Conservation (phyloP, 1,140 invertebrate genomes). For the Heliconius hermathena region DNA sequence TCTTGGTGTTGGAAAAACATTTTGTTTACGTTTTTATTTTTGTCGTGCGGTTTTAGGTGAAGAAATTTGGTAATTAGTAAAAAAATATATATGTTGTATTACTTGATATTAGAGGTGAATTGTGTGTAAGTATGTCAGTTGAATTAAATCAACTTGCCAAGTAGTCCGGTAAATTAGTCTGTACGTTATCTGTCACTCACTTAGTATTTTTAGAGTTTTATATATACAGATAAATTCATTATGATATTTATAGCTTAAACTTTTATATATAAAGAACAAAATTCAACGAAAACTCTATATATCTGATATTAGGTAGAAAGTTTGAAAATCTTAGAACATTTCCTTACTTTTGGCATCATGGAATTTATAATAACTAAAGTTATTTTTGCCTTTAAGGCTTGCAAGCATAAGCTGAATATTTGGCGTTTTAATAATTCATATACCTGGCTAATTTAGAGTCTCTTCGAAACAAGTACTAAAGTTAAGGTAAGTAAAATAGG, state of each 20-base stretch:
- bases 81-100: neutral
- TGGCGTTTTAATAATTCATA: neutral
- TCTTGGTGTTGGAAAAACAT: neutral
- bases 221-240: neutral
- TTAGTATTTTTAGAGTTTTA: no score
- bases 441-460: conserved; percentile 12
- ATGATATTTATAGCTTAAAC: neutral
- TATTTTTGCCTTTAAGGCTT: neutral
- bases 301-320: neutral
- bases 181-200: no score
- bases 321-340: conserved; percentile 3
- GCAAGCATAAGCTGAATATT: conserved; percentile 14
- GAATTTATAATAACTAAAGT: conserved; percentile 14
- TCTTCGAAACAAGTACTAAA: neutral
- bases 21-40: neutral
- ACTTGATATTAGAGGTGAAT: neutral
- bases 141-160: no score
- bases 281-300: neutral
- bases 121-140: no score
- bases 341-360: conserved; percentile 5
- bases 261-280: neutral
- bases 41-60: neutral
- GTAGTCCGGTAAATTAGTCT: no score
- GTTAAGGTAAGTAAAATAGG: neutral
- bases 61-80: neutral